Evolutionary conservation across 2,888 invertebrate genomes (phyloP), one percentile per base, ranked within the genome.

Genomic region (Ichneumon xanthorius): DNA sequence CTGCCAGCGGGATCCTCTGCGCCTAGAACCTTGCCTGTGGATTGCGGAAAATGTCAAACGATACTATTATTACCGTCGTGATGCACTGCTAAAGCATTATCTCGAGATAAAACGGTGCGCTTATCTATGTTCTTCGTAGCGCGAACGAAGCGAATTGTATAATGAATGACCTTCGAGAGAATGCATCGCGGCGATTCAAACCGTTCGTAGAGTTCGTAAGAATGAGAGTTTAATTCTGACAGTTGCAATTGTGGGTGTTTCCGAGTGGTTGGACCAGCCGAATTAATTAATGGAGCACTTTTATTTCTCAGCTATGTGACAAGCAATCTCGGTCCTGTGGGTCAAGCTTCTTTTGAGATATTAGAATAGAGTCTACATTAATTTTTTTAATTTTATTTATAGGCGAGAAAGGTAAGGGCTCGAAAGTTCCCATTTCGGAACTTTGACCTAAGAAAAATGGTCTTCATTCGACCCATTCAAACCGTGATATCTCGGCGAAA

Each of bases 1-100:
- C 92, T 93, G 70, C 94, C 95, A 22, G 92, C 95, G 93, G 94
- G 93, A 86, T 94, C 94, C 33, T 94, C 93, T 5, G 88, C 90
- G 50, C 92, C 92, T 79, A 92, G 87, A 75, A 93, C 87, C 89
- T 92, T 92, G 65, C 93, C 92, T 94, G 87, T 19, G 61, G 40
- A 58, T 84, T 11, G 73, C 11, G 61, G n/a, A 48, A 61, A 73
- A 73, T 48, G 19, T 70, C 26, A 4, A 55, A 58, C 48, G 26
- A 30, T 30, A 40, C 48, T 79, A 22, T 72, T 72, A 48, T 75
- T 55, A 80, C 11, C 50, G 67, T 73, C 50, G 45, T 22, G 45
- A 61, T 61, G 30, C 37, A 58, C 19, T 61, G 33, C 30, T 33
- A 22, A 45, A 71, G 61, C 73, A 68, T 45, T 70, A 76, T 85